Conservation (phyloP, 92 coral and sea anemone species). For the Bergia sp. region DNA sequence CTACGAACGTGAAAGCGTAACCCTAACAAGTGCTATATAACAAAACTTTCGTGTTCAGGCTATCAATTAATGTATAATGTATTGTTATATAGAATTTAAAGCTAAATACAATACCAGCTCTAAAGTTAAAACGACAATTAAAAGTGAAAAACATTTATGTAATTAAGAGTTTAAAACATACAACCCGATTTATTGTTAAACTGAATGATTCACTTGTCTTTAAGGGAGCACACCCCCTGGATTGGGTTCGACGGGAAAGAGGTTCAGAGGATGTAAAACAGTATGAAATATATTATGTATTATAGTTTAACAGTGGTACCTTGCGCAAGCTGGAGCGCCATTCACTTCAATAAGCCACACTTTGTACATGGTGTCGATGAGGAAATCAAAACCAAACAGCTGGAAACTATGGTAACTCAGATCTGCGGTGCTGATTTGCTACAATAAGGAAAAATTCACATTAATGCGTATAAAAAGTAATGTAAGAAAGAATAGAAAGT, state of each 20-base stretch:
- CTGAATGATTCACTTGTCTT: no score
- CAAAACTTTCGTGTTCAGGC: neutral
- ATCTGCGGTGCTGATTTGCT: conserved; percentile 72
- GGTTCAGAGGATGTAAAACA: no score
- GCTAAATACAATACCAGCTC: neutral
- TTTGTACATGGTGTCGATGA: conserved; percentile 66
- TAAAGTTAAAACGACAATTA: neutral
- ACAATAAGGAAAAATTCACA: neutral
- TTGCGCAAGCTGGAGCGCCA: conserved; percentile 88
- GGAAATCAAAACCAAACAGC: conserved; percentile 85
- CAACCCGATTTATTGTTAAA: neutral
- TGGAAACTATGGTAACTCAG: conserved; percentile 79
- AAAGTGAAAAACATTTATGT: no score
- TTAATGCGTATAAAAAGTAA: no score
- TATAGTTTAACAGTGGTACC: conserved; percentile 37
- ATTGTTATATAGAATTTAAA: neutral
- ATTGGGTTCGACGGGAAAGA: no score
- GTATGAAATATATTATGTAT: no score
- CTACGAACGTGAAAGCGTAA: no score
- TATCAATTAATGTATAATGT: neutral
- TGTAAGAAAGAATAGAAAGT: neutral
- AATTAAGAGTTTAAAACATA: no score
- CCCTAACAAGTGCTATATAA: no score
- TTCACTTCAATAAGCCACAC: conserved; percentile 87
- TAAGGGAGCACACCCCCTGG: no score